Base-by-base conservation (phyloP, 2,888 invertebrate genomes). In the Hyles lineata region DNA sequence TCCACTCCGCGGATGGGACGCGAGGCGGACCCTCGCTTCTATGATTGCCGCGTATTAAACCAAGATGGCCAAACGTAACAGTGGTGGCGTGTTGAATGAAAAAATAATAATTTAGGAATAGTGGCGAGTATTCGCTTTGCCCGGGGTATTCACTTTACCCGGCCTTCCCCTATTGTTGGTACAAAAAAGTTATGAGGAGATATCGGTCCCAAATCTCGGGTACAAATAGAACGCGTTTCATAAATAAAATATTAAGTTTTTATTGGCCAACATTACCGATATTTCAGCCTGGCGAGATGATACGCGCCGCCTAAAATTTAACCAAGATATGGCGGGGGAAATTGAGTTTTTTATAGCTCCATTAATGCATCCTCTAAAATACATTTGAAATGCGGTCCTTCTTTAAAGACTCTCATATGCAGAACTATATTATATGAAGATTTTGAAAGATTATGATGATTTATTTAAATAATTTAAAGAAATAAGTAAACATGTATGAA, bases 171-270 rank as follows among this genome's bases (percentile, higher is more conserved):
- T n/a, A 35, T 35, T 35, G 35, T 43, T 15, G 15, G 43, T 43
- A 11, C 43, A 43, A 43, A 43, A 55, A 7, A 19, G 55, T 55
- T 17, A 55, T 55, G n/a, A n/a, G n/a, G 17, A 15, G 6, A 55
- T 55, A n/a, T 55, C 55, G 5, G n/a, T 55, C 19, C 60, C 25
- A 60, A 60, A 60, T 5, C 7, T 15, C 60, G 17, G 17, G 6
- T 21, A 11, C n/a, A 67, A 23, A 67, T 50, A 43, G 43, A 63
- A 43, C 67, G 23, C 43, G 67, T 67, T 50, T 50, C 67, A 67
- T 67, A 50, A 50, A 67, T 67, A 67, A 67, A 67, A 67, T 43
- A 50, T 43, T 50, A 67, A 50, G 43, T 50, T 67, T 67, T 50
- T 67, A 67, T 67, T 67, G 67, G 6, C 1, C 21, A 11, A 50